A percentile compares a stretch with the other conserved stretches of the same genome.
Evolutionary conservation across 1,140 invertebrate genomes (phyloP).

Genomic region (Manduca sexta): DNA sequence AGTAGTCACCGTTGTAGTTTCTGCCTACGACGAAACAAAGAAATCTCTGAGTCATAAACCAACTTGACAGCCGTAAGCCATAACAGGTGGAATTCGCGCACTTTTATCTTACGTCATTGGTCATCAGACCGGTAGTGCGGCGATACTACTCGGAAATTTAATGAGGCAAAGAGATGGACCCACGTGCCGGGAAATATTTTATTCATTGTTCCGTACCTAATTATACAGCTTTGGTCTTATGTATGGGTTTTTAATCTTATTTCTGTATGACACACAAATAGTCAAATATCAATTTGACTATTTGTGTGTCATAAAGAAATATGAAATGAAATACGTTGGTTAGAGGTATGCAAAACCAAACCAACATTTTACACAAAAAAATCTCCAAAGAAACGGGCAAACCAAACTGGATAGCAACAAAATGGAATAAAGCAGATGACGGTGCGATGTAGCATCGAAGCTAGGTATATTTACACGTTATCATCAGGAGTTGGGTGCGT

Average conservation of each 20-base stretch:
- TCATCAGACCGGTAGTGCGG: constrained; percentile 34
- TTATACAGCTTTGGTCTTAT: neutral
- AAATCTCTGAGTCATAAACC: constrained; percentile 54
- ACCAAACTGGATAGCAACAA: no score
- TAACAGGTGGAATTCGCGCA: constrained; percentile 55
- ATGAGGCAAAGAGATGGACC: constrained; percentile 20
- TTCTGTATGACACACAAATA: neutral
- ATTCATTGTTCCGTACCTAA: no score
- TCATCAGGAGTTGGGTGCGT: neutral
- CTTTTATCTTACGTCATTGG: constrained; percentile 58
- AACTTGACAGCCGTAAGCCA: constrained; percentile 18
- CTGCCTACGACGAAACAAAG: constrained; percentile 19
- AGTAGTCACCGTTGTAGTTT: neutral
- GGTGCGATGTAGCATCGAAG: no score
- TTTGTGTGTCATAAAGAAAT: no score
- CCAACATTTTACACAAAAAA: no score
- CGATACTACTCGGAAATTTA: constrained; percentile 38
- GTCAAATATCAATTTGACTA: no score
- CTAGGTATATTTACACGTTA: neutral
- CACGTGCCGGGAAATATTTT: neutral
- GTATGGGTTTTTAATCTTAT: neutral
- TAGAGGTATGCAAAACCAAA: no score
- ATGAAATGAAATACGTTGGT: no score
- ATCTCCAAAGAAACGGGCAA: no score
- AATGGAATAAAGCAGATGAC: no score